Conservation (phyloP, 2,888 invertebrate genomes). For the Scaptomyza flava region DNA sequence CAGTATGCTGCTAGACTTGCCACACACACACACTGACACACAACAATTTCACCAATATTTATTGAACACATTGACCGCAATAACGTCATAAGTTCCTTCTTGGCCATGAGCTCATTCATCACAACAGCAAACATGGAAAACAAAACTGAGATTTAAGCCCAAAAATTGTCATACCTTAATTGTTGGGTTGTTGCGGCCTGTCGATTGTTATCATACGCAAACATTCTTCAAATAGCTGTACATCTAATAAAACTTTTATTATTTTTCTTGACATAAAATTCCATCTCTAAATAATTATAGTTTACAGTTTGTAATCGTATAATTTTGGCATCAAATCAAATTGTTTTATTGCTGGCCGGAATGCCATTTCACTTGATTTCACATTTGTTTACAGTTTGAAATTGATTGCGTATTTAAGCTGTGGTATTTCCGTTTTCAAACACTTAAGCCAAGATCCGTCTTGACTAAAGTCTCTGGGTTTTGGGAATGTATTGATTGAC, state of each 20-base stretch:
- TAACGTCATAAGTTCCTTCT: slow-evolving; percentile 63
- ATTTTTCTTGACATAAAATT: neutral
- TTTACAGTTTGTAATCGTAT: neutral
- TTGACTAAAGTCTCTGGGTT: neutral
- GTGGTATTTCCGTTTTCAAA: slow-evolving; percentile 7
- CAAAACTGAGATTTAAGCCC: slow-evolving; percentile 26
- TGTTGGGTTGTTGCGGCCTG: slow-evolving; percentile 10
- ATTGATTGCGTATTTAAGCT: neutral
- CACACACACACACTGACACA: neutral
- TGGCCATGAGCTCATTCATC: slow-evolving; percentile 62
- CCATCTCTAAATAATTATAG: no score
- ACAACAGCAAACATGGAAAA: neutral
- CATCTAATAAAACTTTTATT: neutral
- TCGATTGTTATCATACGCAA: neutral
- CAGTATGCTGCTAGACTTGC: neutral
- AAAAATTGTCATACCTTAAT: neutral
- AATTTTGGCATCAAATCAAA: neutral
- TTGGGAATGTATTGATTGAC: neutral
- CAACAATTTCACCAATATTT: slow-evolving; percentile 39
- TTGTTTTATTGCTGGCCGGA: neutral
- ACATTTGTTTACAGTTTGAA: neutral
- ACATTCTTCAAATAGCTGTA: neutral
- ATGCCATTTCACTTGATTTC: neutral
- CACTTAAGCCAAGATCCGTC: neutral
- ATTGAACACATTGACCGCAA: slow-evolving; percentile 61